These are phyloP conservation scores for Limulus polyphemus DNA, from an alignment of 2,888 invertebrate genomes.

Conservation along the genomic window DNA sequence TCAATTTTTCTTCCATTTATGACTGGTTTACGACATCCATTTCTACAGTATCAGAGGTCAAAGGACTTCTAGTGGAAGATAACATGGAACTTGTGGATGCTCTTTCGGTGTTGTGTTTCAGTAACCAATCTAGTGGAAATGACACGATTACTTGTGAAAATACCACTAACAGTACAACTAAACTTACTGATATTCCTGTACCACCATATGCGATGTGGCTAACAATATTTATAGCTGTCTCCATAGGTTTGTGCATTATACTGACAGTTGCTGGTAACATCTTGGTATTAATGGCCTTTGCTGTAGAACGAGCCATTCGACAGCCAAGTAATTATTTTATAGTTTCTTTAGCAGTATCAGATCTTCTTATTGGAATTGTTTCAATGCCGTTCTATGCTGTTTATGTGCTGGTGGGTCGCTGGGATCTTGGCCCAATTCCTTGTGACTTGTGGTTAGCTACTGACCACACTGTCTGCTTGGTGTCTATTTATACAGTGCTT, in stretches of 20 bases:
- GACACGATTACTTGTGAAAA: too few species aligned
- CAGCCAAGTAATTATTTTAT: constrained; percentile 99
- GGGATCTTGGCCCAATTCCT: constrained; percentile 89
- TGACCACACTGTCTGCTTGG: constrained; percentile 97
- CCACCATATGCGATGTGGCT: constrained; percentile 51
- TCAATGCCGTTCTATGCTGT: constrained; percentile 99
- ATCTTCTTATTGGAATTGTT: constrained; percentile 91
- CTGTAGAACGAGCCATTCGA: constrained; percentile 74
- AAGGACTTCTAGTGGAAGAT: too few species aligned
- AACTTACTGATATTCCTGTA: too few species aligned
- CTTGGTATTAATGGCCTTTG: constrained; percentile 83
- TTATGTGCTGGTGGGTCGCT: constrained; percentile 89
- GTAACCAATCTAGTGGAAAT: too few species aligned
- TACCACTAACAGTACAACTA: too few species aligned
- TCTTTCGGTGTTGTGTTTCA: too few species aligned
- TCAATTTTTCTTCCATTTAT: too few species aligned
- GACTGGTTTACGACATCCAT: too few species aligned
- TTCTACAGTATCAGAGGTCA: too few species aligned
- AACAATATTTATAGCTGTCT: constrained; percentile 73
- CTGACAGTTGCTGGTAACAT: constrained; percentile 91
- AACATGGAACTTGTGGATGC: too few species aligned
- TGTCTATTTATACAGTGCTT: constrained; percentile 97
- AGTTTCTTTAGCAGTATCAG: constrained; percentile 91
- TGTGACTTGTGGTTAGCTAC: constrained; percentile 98
- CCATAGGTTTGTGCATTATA: constrained; percentile 73